Evolutionary conservation across 2,113 vertebrate species (phyloP).

Genomic region (Paedocypris sp.): DNA sequence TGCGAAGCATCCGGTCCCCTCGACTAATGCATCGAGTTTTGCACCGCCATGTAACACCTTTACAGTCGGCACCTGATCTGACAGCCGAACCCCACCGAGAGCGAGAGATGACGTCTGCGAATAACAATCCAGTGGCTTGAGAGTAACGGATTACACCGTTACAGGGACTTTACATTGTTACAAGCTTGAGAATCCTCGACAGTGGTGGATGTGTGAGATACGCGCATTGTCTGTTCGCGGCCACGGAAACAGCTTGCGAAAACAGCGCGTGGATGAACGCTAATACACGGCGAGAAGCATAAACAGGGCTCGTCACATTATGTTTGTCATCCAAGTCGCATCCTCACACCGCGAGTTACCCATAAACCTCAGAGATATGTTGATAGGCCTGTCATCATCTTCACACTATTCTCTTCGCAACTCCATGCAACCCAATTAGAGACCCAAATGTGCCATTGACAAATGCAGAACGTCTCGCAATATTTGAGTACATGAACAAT

Average conservation of each 20-base stretch:
- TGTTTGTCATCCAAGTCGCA: slow-evolving; percentile 39
- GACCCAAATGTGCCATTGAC: slow-evolving; percentile 53
- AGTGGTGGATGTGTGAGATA: slow-evolving; percentile 2
- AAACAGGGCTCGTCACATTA: slow-evolving; percentile 27
- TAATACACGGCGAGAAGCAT: slow-evolving; percentile 31
- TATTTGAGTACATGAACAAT: slow-evolving; percentile 68
- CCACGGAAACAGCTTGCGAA: slow-evolving; percentile 22
- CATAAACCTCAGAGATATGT: slow-evolving; percentile 52
- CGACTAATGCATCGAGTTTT: slow-evolving; percentile 20
- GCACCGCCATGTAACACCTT: slow-evolving; percentile 32
- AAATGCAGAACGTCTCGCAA: slow-evolving; percentile 51
- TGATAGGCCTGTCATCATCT: slow-evolving; percentile 67
- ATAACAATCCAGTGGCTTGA: too few species aligned
- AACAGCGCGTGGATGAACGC: slow-evolving; percentile 10
- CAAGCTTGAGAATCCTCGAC: slow-evolving; percentile 1
- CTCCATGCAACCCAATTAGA: slow-evolving; percentile 59
- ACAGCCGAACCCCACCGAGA: slow-evolving; percentile 5
- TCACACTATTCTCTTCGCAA: slow-evolving; percentile 48
- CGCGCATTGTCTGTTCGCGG: slow-evolving; percentile 3
- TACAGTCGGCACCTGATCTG: slow-evolving; percentile 21
- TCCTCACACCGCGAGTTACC: slow-evolving; percentile 32
- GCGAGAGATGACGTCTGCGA: neutral
- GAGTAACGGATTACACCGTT: too few species aligned
- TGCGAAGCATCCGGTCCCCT: slow-evolving; percentile 25
- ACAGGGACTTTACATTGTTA: neutral